Evolutionary conservation across 2,113 vertebrate species (phyloP), one percentile per base, ranked within the genome.

Genomic region (Eptesicus fuscus): DNA sequence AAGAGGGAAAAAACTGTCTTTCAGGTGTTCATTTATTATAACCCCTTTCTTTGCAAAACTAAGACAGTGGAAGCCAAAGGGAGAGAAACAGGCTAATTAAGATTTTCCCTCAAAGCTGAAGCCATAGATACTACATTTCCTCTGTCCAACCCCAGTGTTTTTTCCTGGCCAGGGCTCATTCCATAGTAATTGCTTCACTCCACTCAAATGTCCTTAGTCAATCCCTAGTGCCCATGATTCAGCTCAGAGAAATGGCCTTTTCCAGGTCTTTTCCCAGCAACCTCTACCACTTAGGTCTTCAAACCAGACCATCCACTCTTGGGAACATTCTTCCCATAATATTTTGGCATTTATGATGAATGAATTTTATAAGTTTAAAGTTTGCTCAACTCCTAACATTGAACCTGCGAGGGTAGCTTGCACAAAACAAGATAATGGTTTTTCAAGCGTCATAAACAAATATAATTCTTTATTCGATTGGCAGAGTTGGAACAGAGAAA

Each of bases 141-240:
- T 93, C 40, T 65, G 76, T 83, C 71, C 20, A 92, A 71, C 7
- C 76, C 8, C 16, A 87, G 30, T 59, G 14, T 88, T 61, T 22
- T 95, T 95, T 90, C 44, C n/a, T 74, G 44, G 86, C 95, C 92
- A 94, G 95, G 5, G 28, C 7, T 74, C 92, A 95, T 95, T 96
- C 94, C 92, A 71, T 63, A 90, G 22, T 44, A 82, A 90, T 96
- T 94, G 53, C 87, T 94, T 93, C 93, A 97, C 30, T 93, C 59
- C 30, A 47, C 51, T 63, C 35, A 51, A 84, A 67, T 87, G 71
- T 97, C 83, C 84, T 91, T 5, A 89, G n/a, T 25, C 69, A 90
- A 76, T 90, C 97, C 96, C 95, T 88, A 59, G 65, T 97, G 95
- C 25, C 90, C 44, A 65, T 90, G 94, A 96, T 71, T 97, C 97